These are phyloP conservation scores for Crotophaga sulcirostris DNA, from an alignment of 2,113 vertebrate species.

Conservation along the genomic window DNA sequence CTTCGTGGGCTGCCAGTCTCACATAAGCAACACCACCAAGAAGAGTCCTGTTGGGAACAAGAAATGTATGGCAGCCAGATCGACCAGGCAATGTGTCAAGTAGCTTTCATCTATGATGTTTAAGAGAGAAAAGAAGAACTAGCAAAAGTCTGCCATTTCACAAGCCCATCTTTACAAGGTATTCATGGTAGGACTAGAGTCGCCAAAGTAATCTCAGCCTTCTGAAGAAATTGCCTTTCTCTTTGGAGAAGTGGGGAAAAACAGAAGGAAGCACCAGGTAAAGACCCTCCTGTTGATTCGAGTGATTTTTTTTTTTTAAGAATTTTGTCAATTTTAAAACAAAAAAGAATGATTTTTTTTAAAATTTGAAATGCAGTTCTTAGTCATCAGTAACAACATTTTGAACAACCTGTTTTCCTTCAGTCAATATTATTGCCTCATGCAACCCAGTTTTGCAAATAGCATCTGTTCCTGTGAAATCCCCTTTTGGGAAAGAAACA, in stretches of 20 bases:
- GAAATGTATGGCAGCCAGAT: background rate
- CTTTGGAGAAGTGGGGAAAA: background rate
- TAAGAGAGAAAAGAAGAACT: background rate
- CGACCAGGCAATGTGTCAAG: rapidly evolving
- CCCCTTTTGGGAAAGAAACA: background rate
- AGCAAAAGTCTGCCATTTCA: background rate
- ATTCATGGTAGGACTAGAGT: background rate
- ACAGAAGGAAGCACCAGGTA: background rate
- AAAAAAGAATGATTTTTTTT: background rate
- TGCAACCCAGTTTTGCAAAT: background rate
- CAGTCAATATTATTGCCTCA: background rate
- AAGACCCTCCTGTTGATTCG: background rate
- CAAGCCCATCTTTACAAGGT: background rate
- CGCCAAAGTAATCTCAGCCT: background rate
- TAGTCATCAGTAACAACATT: background rate
- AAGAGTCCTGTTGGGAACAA: background rate
- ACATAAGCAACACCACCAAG: too few relatives aligned
- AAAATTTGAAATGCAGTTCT: background rate
- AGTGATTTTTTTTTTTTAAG: background rate
- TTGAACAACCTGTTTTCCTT: background rate
- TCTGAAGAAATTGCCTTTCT: too few relatives aligned
- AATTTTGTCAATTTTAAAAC: background rate
- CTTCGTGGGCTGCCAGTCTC: too few relatives aligned
- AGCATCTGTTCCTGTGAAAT: background rate
- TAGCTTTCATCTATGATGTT: background rate